Conservation (phyloP, 2,797 vertebrate species). For the Eulemur albifrons region DNA sequence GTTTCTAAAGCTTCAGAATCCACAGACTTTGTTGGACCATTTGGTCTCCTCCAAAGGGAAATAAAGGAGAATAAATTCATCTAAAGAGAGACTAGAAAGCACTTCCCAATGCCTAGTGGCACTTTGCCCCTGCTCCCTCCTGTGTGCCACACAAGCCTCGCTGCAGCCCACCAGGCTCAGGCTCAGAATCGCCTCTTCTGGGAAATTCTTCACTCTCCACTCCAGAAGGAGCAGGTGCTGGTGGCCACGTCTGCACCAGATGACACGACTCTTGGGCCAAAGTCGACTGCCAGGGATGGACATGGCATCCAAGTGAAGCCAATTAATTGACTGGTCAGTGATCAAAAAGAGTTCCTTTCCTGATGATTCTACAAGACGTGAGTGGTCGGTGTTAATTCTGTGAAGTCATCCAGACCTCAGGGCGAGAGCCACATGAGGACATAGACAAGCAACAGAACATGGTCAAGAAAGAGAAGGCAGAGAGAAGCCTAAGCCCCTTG, state of each 20-base stretch:
- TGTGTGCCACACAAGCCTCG: neutral
- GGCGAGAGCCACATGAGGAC: neutral
- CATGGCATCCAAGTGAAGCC: neutral
- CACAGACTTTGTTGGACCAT: neutral
- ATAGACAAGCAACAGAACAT: neutral
- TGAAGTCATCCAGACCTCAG: neutral
- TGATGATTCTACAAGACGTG: neutral
- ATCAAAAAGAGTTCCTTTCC: neutral
- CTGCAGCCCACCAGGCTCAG: neutral
- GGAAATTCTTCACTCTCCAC: neutral
- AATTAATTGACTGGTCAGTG: neutral
- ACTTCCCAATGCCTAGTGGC: no score
- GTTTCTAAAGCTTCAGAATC: neutral
- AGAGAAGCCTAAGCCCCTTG: neutral
- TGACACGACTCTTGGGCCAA: neutral
- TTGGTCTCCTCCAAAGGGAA: neutral
- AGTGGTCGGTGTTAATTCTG: neutral
- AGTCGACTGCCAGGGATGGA: neutral
- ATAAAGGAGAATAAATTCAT: neutral
- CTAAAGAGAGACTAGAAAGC: neutral
- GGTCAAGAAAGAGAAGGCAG: neutral
- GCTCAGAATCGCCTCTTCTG: neutral
- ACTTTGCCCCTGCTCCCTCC: accelerated
- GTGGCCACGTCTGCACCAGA: neutral
- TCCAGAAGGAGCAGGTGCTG: neutral